Percentiles rank a stretch among this genome's conserved stretches.
Conservation (phyloP, 1,140 invertebrate species). For the Nasonia giraulti region DNA sequence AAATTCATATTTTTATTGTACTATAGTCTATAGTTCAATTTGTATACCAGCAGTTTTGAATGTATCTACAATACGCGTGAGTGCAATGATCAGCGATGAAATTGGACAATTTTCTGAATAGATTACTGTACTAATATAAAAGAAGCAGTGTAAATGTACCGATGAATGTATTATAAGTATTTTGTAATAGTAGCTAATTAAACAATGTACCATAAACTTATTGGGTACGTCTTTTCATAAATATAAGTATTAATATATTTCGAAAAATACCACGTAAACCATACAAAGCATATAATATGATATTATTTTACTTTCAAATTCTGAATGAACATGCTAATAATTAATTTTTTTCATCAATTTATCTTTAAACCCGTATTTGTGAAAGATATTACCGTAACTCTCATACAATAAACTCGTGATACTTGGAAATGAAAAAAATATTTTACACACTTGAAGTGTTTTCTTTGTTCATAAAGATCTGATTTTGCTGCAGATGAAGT, state of each 20-base stretch:
- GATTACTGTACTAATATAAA: neutral
- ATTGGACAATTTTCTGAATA: neutral
- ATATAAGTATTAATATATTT: neutral
- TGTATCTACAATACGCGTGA: neutral
- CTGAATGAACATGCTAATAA: too few species aligned
- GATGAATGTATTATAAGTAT: constrained; percentile 24
- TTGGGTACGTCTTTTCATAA: neutral
- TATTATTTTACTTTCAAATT: neutral
- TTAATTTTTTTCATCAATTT: neutral
- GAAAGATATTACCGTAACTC: too few species aligned
- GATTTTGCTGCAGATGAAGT: neutral
- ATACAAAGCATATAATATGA: neutral
- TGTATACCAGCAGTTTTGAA: neutral
- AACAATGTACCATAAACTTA: neutral
- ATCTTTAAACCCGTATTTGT: neutral
- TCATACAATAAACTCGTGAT: too few species aligned
- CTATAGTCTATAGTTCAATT: neutral
- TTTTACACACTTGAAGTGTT: neutral
- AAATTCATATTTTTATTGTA: constrained; percentile 4
- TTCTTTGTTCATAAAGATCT: neutral
- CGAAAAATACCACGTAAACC: neutral
- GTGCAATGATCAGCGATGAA: neutral
- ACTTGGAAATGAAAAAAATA: too few species aligned
- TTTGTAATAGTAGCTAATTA: constrained; percentile 23
- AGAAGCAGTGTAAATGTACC: constrained; percentile 6